These are phyloP conservation scores for Clarias gariepinus DNA, from an alignment of 2,113 vertebrate species.

Conservation along the genomic window DNA sequence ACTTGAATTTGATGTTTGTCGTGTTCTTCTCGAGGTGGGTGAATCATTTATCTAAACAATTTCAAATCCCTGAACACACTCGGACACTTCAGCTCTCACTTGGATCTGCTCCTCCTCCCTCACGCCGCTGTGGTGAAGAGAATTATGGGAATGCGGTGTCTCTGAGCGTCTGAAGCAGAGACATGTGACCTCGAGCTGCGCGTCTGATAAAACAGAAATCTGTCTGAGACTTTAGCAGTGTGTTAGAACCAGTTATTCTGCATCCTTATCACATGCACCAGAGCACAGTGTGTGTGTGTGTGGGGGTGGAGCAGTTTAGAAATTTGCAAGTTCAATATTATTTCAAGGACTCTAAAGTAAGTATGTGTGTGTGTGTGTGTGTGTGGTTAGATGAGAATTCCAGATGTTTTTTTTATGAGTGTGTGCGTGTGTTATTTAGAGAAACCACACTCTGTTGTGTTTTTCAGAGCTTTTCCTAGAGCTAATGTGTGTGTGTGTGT, in stretches of 20 bases:
- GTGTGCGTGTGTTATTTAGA: background rate
- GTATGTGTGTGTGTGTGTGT: slow-evolving; percentile 16
- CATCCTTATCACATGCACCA: background rate
- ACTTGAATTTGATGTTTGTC: too few relatives aligned
- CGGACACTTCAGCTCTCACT: background rate
- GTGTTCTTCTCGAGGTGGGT: background rate
- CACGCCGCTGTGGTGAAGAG: background rate
- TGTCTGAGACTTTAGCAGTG: background rate
- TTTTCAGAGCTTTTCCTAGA: background rate
- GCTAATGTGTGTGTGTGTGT: background rate
- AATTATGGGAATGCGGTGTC: background rate
- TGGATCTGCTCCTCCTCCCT: background rate
- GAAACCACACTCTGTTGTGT: background rate
- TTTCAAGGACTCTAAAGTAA: slow-evolving; percentile 21
- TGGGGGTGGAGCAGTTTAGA: background rate
- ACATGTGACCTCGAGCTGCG: background rate
- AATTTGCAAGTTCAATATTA: slow-evolving; percentile 52
- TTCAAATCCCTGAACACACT: background rate
- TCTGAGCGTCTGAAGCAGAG: background rate
- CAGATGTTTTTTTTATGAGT: slow-evolving; percentile 11
- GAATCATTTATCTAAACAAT: background rate
- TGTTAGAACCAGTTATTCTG: background rate
- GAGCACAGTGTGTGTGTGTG: too few relatives aligned
- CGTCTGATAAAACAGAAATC: background rate
- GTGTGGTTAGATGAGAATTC: slow-evolving; percentile 18